Evolutionary conservation across 2,113 vertebrate species (phyloP), one percentile per base, ranked within the genome.

Genomic region (Phoenicopterus ruber): DNA sequence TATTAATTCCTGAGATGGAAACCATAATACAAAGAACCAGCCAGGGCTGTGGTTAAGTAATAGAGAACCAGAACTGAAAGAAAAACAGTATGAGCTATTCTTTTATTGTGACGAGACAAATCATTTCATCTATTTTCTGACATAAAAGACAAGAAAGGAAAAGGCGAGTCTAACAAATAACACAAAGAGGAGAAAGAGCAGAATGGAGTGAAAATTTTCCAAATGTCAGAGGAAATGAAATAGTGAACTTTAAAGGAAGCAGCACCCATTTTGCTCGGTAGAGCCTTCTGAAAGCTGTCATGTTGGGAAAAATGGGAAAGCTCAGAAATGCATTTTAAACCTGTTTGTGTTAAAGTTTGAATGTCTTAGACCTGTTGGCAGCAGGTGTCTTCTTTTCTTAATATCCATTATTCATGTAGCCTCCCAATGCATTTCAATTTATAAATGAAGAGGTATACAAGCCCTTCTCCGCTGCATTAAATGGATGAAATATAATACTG

Each of bases 101-200:
- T 95, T 92, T 91, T 84, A 81, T 81, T 93, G 79, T 71, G 77
- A 93, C 2, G 47, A 88, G 87, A 86, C 58, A 91, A 96, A 96
- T 94, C 62, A 96, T 93, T 97, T 96, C 63, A 94, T 97, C 95
- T 87, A 73, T 95, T 96, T 78, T 66, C 59, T 93, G 90, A 69
- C 82, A 93, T 88, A 78, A 97, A 96, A 92, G 82, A 50, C 34
- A 70, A 72, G 61, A 67, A 89, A 81, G 44, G 6, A 71, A 74
- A 89, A 87, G 86, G 46, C 82, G 59, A 81, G 16, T 40, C 44
- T 81, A 81, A 73, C 84, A 89, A 90, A 97, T 87, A 91, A 62
- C 49, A 80, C 24, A 83, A 94, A 74, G 76, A 91, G 40, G 52
- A 88, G 79, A 84, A 92, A 36, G 65, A 94, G 73, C 40, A 88